Base-by-base conservation (phyloP, 2,797 vertebrate species). In the Taeniopygia guttata region DNA sequence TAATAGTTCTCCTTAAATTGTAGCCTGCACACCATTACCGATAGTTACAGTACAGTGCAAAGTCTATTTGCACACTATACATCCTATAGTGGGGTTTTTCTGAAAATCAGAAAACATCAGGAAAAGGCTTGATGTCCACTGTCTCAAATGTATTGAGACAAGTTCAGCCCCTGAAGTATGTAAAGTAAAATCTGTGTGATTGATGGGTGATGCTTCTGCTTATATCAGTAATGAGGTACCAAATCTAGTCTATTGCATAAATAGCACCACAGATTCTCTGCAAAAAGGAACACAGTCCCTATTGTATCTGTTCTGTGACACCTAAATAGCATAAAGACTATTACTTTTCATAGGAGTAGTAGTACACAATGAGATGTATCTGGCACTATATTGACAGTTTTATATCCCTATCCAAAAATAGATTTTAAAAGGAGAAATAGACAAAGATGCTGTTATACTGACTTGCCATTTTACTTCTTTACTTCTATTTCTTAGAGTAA, bases 1-100 rank as follows among this genome's bases (percentile, higher is more conserved):
- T 96, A 96, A 95, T 78, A 96, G 87, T 72, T 95, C 80, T 93
- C 79, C 83, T 87, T 96, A 90, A 96, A 97, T 95, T 96, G 96
- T 95, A 96, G 89, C 89, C 62, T 88, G 84, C 91, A 89, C 94
- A 52, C 60, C 81, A 84, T 84, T 84, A 92, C 90, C 94, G 93
- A 93, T 82, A 89, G 78, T 79, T 91, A 73, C 54, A 89, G 82
- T 63, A 81, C 30, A 84, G 48, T 96, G 94, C 78, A 95, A 96
- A 97, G 89, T 54, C 91, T 96, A 94, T 96, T 97, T 97, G 92
- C 93, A 95, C 87, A 79, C 89, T 86, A 40, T 16, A 70, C 13
- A 43, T 75, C 27, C 52, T 92, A 55, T 51, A 62, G 54, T 42
- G 63, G 54, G 16, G 0, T 6, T 55, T 94, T 88, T 89, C 90